Evolutionary conservation across 2,888 invertebrate genomes (phyloP), one percentile per base, ranked within the genome.

Genomic region (Amblyjoppa proteus): DNA sequence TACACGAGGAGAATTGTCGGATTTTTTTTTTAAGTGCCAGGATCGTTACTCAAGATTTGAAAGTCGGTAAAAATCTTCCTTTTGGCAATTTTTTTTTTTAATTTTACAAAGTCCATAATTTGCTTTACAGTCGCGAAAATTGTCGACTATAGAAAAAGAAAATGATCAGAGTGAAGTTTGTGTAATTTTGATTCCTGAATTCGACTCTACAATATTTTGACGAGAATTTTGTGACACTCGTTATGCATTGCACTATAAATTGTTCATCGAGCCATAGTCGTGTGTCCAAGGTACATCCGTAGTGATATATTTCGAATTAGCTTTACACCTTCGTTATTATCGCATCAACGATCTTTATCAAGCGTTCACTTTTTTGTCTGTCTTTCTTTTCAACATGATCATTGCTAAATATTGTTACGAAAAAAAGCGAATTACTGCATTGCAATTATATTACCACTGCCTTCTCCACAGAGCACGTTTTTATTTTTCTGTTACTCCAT

Each of bases 381-480:
- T 28, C 5, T 73, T 41, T 34, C 45, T 31, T 66, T 58, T 64
- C 61, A 75, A 61, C 28, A 31, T 31, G 11, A 38, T 13, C 13
- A 70, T 25, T 64, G 49, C 49, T 56, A 64, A 51, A 73, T 51
- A 45, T 53, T 25, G 31, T 41, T 34, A 56, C 9, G n/a, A 78
- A 71, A 79, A 79, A 77, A 66, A 78, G 53, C n/a, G 56, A 28
- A 81, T 53, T 11, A 69, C 68, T 41, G 66, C 70, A 49, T 66
- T 64, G 76, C 73, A 69, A 82, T 83, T 84, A 56, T 75, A 64
- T 77, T 76, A 79, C 49, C 84, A 78, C 81, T 87, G 83, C 80
- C 87, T 87, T 81, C 69, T 74, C 84, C 74, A 75, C 73, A 81
- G 82, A 88, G 84, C 87, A 77, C 81, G 80, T 78, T 82, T 75